Base-by-base conservation (phyloP, 2,797 vertebrate genomes). In the Morus bassanus region DNA sequence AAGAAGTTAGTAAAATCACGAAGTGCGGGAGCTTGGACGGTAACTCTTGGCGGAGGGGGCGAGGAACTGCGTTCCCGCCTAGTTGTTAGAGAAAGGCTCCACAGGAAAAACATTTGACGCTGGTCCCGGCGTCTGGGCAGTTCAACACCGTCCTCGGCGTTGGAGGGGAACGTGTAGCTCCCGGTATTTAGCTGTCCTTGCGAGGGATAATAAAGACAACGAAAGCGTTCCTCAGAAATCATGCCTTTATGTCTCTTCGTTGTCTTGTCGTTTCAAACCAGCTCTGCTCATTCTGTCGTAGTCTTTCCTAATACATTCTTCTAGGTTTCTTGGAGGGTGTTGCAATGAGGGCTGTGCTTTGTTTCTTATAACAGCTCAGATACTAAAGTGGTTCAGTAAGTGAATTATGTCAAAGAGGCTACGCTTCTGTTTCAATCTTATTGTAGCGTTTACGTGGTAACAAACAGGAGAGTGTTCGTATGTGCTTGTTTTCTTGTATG, bases 61-160 rank as follows among this genome's bases (percentile, higher is more conserved):
- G n/a, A 45, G 30, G 77, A 69, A 15, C 37, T 59, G 43, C 7
- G 16, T 88, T 65, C 35, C 41, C 24, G 27, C 6, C 2, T 4
- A 0, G 16, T 13, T 54, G 2, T 10, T 16, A 13, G 19, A 16
- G 75, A 15, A 57, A 7, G 10, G 16, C 27, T 68, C 24, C 2
- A 0, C 30, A 18, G 43, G 18, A 45, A 18, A 59, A 37, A 3
- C 22, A 1, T 6, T n/a, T 7, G 27, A 5, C 1, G 0, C 35
- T 7, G 23, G 5, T 73, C 28, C 0, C 27, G 19, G 59, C 3
- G 10, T 33, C 68, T 46, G 3, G 5, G 23, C 16, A 3, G 35
- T 10, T 56, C 61, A 8, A 0, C 19, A 0, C 28, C 1, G 43
- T 6, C 43, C 25, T 10, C 35, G 16, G 5, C 31, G 0, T 4